phyloP scores from a whole-genome alignment of 2,797 vertebrate genomes.

The Smutsia temminckii region DNA sequence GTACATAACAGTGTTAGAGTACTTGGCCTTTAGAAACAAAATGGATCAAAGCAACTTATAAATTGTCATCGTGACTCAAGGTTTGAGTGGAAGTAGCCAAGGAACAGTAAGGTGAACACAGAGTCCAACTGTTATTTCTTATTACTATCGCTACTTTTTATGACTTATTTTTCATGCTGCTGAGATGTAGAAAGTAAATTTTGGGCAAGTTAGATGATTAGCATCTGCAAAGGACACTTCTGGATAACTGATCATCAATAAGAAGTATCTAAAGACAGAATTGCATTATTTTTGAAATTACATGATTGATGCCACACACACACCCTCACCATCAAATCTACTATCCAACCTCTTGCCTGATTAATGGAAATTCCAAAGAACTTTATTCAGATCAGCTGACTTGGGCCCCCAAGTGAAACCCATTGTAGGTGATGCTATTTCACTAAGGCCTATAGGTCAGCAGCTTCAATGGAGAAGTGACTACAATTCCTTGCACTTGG shows the following conservation, averaged over 20 bases:
- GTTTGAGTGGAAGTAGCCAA: slow-evolving; percentile 26
- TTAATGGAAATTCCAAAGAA: neutral
- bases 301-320: neutral
- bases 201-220: neutral
- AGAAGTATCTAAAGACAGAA: slow-evolving; percentile 13
- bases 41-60: neutral
- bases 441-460: neutral
- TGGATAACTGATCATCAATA: neutral
- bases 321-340: neutral
- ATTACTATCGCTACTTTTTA: neutral
- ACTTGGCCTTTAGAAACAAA: slow-evolving; percentile 23
- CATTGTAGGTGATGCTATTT: neutral
- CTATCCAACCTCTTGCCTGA: neutral
- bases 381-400: neutral
- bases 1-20: neutral
- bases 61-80: neutral
- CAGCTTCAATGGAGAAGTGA: neutral
- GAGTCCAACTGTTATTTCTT: neutral
- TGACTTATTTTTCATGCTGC: neutral
- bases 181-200: neutral
- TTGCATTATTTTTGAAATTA: neutral
- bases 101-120: neutral
- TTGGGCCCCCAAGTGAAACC: neutral
- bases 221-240: neutral
- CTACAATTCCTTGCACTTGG: neutral